Base-by-base conservation (phyloP, 1,140 invertebrate genomes). In the Megalonaias nervosa region DNA sequence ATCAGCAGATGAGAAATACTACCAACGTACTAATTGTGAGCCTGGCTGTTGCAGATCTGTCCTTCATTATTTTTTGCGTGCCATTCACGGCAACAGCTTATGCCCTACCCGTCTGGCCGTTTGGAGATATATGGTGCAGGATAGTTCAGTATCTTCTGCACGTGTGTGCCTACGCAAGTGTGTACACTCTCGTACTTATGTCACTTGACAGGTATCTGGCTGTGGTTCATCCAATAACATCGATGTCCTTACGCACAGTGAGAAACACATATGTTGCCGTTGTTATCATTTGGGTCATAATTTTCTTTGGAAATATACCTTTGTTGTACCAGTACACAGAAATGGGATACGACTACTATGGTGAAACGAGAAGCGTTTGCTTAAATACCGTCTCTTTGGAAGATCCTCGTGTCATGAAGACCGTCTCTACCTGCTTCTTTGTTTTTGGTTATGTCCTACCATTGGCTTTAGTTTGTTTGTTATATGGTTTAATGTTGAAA, bases 61-160 rank as follows among this genome's bases (percentile, higher is more conserved):
- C 98, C 12, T 99, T 99, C 90, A 96, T 99, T 60, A 94, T 97
- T 65, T 97, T 99, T 90, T 99, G 97, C 91, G 97, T 99, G 55
- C 97, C 97, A 0, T 90, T 90, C 78, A 90, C 89, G 13, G 90
- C 87, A 13, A 81, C 87, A 57, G 93, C 93, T 5, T 90, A 90
- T 79, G 84, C 87, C 17, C 69, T 89, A 74, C 75, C 84, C 17
- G 75, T 75, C 14, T 99, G 97, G 97, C 96, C 96, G 0, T 98
- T 98, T 87, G 97, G 97, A 15, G 94, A 95, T 83, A 88, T 94
- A 74, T 97, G 96, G 95, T 98, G 97, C 91, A 96, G 96, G 91
- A 94, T 96, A 26, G 95, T 97, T 1, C 94, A 95, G 85, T 96
- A 95, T 85, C 74, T 89, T 58, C 88, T 84, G 66, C 90, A 91